Conservation (phyloP, 2,888 invertebrate species). For the Orthonychiurus folsomi region DNA sequence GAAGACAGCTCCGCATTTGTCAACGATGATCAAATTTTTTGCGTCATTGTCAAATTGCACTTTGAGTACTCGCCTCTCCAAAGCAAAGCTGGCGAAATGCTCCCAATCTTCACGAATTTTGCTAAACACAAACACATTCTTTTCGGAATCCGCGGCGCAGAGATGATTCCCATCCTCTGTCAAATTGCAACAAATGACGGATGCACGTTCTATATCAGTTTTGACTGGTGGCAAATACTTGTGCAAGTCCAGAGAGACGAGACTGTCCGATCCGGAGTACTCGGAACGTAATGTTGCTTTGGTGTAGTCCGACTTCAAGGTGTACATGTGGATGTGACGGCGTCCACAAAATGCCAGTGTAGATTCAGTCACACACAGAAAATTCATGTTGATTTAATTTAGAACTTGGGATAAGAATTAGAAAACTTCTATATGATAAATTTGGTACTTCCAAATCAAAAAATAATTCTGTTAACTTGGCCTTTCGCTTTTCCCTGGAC, state of each 20-base stretch:
- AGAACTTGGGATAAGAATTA: too few species aligned
- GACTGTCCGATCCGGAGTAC: not conserved
- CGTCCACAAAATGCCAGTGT: conserved; percentile 1
- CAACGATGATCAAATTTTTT: conserved; percentile 5
- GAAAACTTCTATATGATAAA: too few species aligned
- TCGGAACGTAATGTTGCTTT: not conserved
- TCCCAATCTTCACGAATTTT: not conserved
- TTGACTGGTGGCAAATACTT: not conserved
- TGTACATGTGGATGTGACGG: not conserved
- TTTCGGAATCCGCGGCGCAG: conserved; percentile 1
- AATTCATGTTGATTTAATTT: conserved; percentile 5
- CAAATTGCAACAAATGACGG: not conserved
- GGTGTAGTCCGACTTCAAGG: not conserved
- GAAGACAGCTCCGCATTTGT: not conserved
- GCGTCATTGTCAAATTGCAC: not conserved
- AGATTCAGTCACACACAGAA: not conserved
- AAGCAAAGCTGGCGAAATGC: not conserved
- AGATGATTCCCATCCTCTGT: not conserved
- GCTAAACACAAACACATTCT: not conserved
- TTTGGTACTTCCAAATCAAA: not conserved
- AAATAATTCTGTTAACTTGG: too few species aligned
- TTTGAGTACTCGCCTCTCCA: not conserved
- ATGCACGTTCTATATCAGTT: not conserved
- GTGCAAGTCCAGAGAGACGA: conserved; percentile 3
- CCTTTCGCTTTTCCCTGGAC: too few species aligned